Base-by-base conservation (phyloP, 2,888 invertebrate genomes). In the Sisyra terminalis region DNA sequence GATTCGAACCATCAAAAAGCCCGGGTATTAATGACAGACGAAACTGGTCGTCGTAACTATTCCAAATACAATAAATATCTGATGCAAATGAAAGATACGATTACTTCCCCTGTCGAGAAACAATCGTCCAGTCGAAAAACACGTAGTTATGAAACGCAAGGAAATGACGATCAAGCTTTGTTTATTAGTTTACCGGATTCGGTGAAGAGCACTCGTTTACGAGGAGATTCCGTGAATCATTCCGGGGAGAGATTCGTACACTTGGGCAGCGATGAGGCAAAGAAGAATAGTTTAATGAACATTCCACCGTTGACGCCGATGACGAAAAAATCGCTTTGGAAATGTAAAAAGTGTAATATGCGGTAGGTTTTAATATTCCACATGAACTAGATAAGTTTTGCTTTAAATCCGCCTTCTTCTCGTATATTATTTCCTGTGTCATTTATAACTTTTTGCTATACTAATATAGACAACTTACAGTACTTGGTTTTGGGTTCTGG, bases 11-110 rank as follows among this genome's bases (percentile, higher is more conserved):
- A 90, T 60, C 75, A 77, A 53, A 73, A 73, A 47, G 85, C 83
- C 40, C 78, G 81, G 61, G 87, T 90, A 36, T 67, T 90, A 44
- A 84, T 90, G 80, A 89, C 87, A 40, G 89, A 90, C 58, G 88
- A 89, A 63, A 86, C 88, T 31, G 90, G 90, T 7, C 70, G 88
- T 48, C 71, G 89, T 50, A 89, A 90, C 63, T 90, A 90, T 59
- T 84, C 87, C 55, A 90, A 90, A 67, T 92, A 92, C 62, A 88
- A 89, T 58, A 84, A 85, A 63, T 89, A 86, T 59, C 72, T 88
- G 51, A 81, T 84, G 48, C 72, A 78, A 63, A 67, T 80, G 65
- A 73, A 66, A 64, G 71, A 38, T 14, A 46, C 49, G 24, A 24
- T 24, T 7, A 7, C 24, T 3, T 5, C 24, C 5, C 24, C 24